These are phyloP conservation scores for Macrophya alboannulata DNA, from an alignment of 2,888 invertebrate genomes.

Conservation along the genomic window DNA sequence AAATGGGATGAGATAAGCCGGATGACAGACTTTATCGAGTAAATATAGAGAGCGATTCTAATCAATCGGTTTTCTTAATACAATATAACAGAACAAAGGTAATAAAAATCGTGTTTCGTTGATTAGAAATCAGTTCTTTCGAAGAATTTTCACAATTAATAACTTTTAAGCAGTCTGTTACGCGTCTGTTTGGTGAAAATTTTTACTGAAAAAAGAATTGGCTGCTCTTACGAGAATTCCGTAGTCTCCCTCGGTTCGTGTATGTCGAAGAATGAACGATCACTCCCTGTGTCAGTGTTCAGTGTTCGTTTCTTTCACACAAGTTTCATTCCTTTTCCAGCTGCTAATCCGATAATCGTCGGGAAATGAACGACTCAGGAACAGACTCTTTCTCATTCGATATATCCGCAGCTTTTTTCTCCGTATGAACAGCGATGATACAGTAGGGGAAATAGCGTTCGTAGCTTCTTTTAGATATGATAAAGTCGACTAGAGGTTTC, in stretches of 20 bases:
- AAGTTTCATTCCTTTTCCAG: constrained; percentile 20
- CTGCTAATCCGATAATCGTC: constrained; percentile 7
- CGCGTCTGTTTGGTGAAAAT: not conserved
- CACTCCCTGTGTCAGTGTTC: not conserved
- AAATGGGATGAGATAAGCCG: not conserved
- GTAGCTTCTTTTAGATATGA: not conserved
- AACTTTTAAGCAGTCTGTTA: not conserved
- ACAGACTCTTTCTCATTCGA: not conserved
- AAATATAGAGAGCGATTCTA: not conserved
- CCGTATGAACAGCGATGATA: constrained; percentile 1
- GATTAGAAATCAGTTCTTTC: not conserved
- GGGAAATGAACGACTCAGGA: constrained; percentile 11
- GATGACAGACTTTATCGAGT: not conserved
- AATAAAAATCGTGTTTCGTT: not conserved
- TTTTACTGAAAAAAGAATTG: constrained; percentile 10
- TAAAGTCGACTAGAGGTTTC: not conserved
- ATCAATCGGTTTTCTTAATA: not conserved
- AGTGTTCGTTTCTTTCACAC: not conserved
- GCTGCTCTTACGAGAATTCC: not conserved
- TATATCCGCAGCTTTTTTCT: constrained; percentile 9
- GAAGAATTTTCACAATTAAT: not conserved
- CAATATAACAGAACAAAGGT: not conserved
- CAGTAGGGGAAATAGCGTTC: not conserved
- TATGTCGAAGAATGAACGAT: constrained; percentile 42
- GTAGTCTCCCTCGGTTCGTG: not conserved